Conservation (phyloP, 2,888 invertebrate species). For the Acleris cristana region DNA sequence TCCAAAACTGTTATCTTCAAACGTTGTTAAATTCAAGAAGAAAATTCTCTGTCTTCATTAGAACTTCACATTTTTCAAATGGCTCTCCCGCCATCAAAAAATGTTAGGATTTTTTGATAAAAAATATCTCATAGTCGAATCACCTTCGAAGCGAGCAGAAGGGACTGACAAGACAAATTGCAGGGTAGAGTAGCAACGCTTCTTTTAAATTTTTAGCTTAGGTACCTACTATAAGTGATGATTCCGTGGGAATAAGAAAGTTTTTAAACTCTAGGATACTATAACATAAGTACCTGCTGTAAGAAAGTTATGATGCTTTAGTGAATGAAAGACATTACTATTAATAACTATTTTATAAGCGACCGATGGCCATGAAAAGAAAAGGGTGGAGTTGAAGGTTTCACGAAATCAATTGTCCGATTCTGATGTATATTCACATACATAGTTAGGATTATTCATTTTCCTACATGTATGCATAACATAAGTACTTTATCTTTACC, state of each 20-base stretch:
- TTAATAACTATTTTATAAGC: no score
- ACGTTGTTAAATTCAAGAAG: no score
- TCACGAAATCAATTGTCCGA: no score
- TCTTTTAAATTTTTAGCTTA: constrained; percentile 8
- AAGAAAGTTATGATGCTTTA: not conserved
- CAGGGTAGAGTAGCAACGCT: constrained; percentile 9
- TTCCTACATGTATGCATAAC: no score
- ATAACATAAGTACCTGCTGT: no score
- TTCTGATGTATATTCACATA: no score
- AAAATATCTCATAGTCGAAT: constrained; percentile 11
- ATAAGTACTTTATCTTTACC: not conserved
- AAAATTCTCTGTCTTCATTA: not conserved
- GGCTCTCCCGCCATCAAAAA: not conserved
- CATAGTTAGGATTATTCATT: no score
- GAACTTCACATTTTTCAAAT: not conserved
- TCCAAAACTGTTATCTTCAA: no score
- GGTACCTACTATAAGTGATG: constrained; percentile 17
- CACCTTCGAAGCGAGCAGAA: constrained; percentile 11
- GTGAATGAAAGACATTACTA: no score
- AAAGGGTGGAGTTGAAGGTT: no score
- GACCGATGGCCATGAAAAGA: no score
- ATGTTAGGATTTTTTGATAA: not conserved
- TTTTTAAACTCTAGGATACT: not conserved
- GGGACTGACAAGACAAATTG: constrained; percentile 31
- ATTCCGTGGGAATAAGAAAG: not conserved